Evolutionary conservation across 2,888 invertebrate genomes (phyloP).

Genomic region (Melanotus villosus): DNA sequence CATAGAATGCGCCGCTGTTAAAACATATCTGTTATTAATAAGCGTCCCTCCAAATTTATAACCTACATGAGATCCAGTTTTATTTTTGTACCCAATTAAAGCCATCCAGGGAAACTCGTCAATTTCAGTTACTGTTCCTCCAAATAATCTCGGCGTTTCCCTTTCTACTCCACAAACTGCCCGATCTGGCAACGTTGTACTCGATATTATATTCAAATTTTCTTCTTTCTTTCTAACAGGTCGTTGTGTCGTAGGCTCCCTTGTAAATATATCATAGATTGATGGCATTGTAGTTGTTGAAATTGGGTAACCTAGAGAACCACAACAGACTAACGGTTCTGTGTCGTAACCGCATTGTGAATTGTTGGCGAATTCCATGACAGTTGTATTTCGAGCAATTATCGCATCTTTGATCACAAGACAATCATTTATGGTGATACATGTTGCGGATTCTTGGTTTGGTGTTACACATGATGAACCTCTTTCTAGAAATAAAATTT

Average conservation of each 20-base stretch:
- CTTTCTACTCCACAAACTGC: constrained; percentile 41
- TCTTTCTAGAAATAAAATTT: constrained; percentile 12
- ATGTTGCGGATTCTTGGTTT: constrained; percentile 63
- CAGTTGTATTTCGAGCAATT: constrained; percentile 49
- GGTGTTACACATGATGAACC: constrained; percentile 64
- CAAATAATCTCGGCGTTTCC: constrained; percentile 56
- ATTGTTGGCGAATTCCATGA: constrained; percentile 61
- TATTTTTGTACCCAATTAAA: constrained; percentile 66
- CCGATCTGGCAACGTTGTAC: constrained; percentile 33
- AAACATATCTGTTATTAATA: constrained; percentile 70
- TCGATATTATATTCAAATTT: not conserved
- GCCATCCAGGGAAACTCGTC: constrained; percentile 70
- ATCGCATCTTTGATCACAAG: constrained; percentile 62
- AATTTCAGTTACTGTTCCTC: constrained; percentile 64
- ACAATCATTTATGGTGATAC: constrained; percentile 68
- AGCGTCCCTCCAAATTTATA: constrained; percentile 70
- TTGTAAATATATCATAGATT: no score
- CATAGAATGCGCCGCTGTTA: constrained; percentile 73
- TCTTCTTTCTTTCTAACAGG: not conserved
- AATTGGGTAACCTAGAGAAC: constrained; percentile 16
- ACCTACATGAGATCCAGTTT: constrained; percentile 35
- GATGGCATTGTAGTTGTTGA: not conserved
- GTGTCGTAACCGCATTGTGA: constrained; percentile 70
- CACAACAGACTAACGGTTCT: constrained; percentile 69
- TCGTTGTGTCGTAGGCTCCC: not conserved